Evolutionary conservation across 2,888 invertebrate species (phyloP).

Genomic region (Polymixis lichenea): DNA sequence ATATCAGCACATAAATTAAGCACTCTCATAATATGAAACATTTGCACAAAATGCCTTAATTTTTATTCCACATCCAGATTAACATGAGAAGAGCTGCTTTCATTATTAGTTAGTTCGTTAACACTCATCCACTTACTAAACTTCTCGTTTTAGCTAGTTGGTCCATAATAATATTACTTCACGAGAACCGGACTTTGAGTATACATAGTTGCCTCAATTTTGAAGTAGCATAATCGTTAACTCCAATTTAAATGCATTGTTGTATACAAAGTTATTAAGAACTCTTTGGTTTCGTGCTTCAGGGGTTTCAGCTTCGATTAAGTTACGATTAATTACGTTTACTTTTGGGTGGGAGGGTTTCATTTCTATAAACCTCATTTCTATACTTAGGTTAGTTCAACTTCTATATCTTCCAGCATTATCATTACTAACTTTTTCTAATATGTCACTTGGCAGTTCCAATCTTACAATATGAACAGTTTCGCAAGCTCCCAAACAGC

Average conservation of each 20-base stretch:
- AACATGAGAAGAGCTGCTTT: conserved; percentile 3
- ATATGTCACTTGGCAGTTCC: conserved; percentile 22
- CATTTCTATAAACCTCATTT: neutral
- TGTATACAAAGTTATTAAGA: conserved; percentile 33
- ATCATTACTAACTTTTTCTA: conserved; percentile 30
- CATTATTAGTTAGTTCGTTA: conserved; percentile 37
- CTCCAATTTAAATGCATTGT: conserved; percentile 45
- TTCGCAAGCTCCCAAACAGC: conserved; percentile 27
- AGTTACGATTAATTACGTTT: neutral
- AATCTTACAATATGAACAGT: conserved; percentile 30
- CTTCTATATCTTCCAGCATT: conserved; percentile 18
- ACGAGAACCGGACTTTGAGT: conserved; percentile 38
- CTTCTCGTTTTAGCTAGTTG: conserved; percentile 33
- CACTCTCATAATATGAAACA: neutral
- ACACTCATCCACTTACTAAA: conserved; percentile 46
- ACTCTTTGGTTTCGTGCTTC: conserved; percentile 2
- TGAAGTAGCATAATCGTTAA: conserved; percentile 38
- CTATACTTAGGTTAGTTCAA: conserved; percentile 9
- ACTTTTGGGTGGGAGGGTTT: neutral
- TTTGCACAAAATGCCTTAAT: neutral
- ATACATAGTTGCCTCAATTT: conserved; percentile 49
- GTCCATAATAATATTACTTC: conserved; percentile 40
- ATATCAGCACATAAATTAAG: neutral
- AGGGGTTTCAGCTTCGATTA: conserved; percentile 19
- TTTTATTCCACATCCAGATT: conserved; percentile 6